Evolutionary conservation across 2,113 vertebrate genomes (phyloP), one percentile per base, ranked within the genome.

Genomic region (Syngnathus floridae): DNA sequence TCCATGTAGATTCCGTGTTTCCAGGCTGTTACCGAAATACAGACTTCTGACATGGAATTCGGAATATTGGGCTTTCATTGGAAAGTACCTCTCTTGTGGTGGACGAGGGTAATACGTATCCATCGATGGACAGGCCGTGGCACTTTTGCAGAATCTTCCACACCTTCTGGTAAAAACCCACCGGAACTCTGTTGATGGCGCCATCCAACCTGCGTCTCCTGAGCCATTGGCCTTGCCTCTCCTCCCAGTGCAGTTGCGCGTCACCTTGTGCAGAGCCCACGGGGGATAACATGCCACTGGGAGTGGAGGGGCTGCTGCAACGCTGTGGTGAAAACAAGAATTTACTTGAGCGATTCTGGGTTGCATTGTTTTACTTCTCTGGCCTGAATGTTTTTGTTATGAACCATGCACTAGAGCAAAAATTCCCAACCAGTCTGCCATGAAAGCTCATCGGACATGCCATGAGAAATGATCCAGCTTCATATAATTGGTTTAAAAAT

Each of bases 81-180:
- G 26, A 31, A 3, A 31, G 26, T 67, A 97, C 95, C 93, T 98
- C 95, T 91, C 88, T 91, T 26, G 96, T 99, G 14, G 95, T 94
- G 21, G 95, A 97, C n/a, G 96, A 97, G 0, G 96, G 96, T 68
- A 99, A 88, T 59, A 99, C 97, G 0, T 95, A 99, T 22, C 97
- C 96, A 14, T 96, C 94, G 2, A 99, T 96, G 68, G 96, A 99
- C 52, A 99, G 91, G 37, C 97, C 96, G 0, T 99, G 96, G 76
- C 97, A 99, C 93, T 99, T 99, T 84, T 97, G 95, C 62, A 99
- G 91, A 81, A 99, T 94, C 71, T 92, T 95, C 96, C 96, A 99
- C 41, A 99, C 95, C 76, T 93, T 98, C 83, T 97, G 94, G 84
- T 99, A 99, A 84, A 99, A 99, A 7, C 96, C 96, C 79, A 97